Evolutionary conservation across 2,113 vertebrate genomes (phyloP).

Genomic region (Herpailurus yagouaroundi): DNA sequence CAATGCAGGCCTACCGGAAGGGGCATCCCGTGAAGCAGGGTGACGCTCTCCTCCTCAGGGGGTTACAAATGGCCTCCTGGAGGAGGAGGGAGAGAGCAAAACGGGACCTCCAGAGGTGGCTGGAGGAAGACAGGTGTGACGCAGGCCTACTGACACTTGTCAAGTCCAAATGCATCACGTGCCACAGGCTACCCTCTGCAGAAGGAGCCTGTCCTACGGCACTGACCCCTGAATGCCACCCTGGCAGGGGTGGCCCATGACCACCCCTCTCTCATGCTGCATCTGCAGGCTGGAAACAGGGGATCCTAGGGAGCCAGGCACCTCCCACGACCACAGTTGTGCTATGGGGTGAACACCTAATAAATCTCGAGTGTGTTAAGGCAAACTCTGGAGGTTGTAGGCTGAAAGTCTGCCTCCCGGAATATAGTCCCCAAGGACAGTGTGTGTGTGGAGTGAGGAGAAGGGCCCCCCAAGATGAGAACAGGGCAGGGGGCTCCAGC

Average conservation of each 20-base stretch:
- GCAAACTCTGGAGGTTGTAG: background rate
- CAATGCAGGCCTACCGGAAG: rapidly evolving
- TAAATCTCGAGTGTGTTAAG: background rate
- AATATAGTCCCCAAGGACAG: background rate
- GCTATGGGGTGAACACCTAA: background rate
- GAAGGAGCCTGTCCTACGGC: background rate
- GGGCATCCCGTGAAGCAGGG: rapidly evolving
- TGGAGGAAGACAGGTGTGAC: background rate
- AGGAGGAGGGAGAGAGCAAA: background rate
- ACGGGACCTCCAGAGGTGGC: background rate
- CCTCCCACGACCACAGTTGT: rapidly evolving
- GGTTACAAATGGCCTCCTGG: background rate
- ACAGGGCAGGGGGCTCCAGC: background rate
- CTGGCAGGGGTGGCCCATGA: background rate
- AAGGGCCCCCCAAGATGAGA: background rate
- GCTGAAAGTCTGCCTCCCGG: background rate
- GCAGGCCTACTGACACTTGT: background rate
- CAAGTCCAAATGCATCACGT: background rate
- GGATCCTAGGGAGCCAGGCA: background rate
- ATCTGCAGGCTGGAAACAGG: background rate
- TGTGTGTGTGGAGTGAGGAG: rapidly evolving
- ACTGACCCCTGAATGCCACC: background rate
- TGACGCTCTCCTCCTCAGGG: background rate
- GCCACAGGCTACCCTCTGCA: background rate
- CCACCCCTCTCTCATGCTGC: too few species aligned